Evolutionary conservation across 2,113 vertebrate genomes (phyloP), one percentile per base, ranked within the genome.

Genomic region (Struthio camelus): DNA sequence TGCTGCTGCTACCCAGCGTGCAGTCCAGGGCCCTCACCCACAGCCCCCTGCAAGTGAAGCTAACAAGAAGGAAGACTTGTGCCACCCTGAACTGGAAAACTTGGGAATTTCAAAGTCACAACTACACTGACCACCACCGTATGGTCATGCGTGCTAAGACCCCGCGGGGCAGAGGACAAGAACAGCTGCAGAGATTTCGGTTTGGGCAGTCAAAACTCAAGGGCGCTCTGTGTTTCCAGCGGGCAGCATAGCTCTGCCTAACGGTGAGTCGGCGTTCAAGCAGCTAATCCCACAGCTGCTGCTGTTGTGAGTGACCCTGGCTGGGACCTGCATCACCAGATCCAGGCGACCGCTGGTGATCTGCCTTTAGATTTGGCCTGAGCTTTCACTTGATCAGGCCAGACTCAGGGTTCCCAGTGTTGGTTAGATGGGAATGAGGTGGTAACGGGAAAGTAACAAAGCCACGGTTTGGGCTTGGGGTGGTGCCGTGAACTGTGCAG

Each of bases 111-210:
- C 64, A 15, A 4, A 3, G 25, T 14, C 7, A 1, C 2, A 8
- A 0, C 10, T 4, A 6, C 14, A 44, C 36, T 18, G 1, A 14
- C 12, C 0, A 0, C 61, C 42, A 51, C 40, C 2, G 0, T 2
- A 40, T 38, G 42, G 40, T 48, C 36, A 2, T 56, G 2, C 6
- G 16, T 51, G 53, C 34, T 28, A 3, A 0, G 1, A 9, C 23
- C 18, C 64, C 4, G 13, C 23, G 48, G 10, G 78, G 36, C 48
- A 2, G 18, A 56, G 69, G 54, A 28, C 79, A 77, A 66, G 53
- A 10, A 9, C 38, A 56, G 72, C 34, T 18, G 1, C 38, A 1
- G 0, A 14, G 34, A 6, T 16, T 9, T 17, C 0, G 5, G 69
- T 3, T 40, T 28, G 69, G 73, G 23, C 51, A 9, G n/a, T 27